Base-by-base conservation (phyloP, 2,113 vertebrate species). In the Oreotragus oreotragus region DNA sequence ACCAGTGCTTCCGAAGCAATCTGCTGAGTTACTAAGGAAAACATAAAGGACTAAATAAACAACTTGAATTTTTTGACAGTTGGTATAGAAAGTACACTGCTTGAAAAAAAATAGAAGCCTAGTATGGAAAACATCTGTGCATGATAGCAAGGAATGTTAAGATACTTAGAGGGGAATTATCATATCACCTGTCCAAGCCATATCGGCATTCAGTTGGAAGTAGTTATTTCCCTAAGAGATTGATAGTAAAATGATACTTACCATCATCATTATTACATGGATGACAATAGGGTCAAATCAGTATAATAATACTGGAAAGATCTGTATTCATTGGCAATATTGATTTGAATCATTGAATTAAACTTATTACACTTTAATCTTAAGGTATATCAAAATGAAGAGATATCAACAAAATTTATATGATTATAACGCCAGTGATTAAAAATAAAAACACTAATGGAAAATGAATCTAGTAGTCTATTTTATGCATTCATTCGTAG, bases 341-440 rank as follows among this genome's bases (percentile, higher is more conserved):
- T 99, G 98, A 99, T 99, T 98, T 99, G 97, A 98, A 98, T 96
- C 98, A 98, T 98, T 99, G 98, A 99, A 98, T 99, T 99, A 99
- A 99, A 99, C 91, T 98, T 98, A 98, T 97, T 98, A 84, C 84
- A 98, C 70, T 86, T 98, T 96, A 98, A 96, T 96, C 88, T 92
- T 96, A 95, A 25, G 51, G 86, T 93, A 45, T 94, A 91, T 84
- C 79, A 91, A 97, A 97, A 96, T 3, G 6, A 98, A 98, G 94
- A 95, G 85, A 84, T 79, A 45, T 8, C 58, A 97, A 36, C 0
- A 47, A 27, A 33, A 87, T 98, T 93, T 97, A 81, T 84, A 90
- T 91, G 39, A 92, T 47, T 49, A 33, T 88, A 84, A 91, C 55
- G 86, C 27, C 77, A 47, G 96, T 70, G 45, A 97, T 96, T 96